These are phyloP conservation scores for Drosophila sproati DNA, from an alignment of 1,140 invertebrate species.

Conservation along the genomic window DNA sequence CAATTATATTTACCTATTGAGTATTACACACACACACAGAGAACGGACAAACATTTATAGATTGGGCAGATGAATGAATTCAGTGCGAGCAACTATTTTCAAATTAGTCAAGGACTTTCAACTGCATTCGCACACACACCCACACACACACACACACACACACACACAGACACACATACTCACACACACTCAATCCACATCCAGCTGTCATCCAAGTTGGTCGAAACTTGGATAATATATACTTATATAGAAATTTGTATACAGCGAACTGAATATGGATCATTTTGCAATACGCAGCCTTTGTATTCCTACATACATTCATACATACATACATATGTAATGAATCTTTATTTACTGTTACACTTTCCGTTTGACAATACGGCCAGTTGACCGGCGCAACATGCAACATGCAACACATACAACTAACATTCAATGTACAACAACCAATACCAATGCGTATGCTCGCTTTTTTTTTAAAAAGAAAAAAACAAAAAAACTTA, in stretches of 20 bases:
- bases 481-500: neutral
- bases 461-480: conserved; percentile 15
- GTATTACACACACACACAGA: conserved; percentile 48
- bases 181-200: conserved; percentile 30
- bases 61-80: neutral
- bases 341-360: conserved; percentile 10
- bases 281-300: neutral
- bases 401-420: conserved; percentile 15
- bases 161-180: too few species aligned
- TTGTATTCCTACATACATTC: neutral
- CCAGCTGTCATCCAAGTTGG: conserved; percentile 24
- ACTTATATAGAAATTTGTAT: conserved; percentile 15
- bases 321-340: neutral
- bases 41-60: neutral
- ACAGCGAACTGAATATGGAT: neutral
- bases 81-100: neutral
- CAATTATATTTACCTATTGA: conserved; percentile 39
- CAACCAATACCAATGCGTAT: conserved; percentile 10
- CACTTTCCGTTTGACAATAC: conserved; percentile 49
- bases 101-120: neutral
- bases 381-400: conserved; percentile 4
- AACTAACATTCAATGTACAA: conserved; percentile 40
- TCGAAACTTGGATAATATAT: conserved; percentile 10
- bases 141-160: conserved; percentile 21
- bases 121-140: neutral